phyloP scores from a whole-genome alignment of 2,797 vertebrate genomes.

The Artibeus jamaicensis region DNA sequence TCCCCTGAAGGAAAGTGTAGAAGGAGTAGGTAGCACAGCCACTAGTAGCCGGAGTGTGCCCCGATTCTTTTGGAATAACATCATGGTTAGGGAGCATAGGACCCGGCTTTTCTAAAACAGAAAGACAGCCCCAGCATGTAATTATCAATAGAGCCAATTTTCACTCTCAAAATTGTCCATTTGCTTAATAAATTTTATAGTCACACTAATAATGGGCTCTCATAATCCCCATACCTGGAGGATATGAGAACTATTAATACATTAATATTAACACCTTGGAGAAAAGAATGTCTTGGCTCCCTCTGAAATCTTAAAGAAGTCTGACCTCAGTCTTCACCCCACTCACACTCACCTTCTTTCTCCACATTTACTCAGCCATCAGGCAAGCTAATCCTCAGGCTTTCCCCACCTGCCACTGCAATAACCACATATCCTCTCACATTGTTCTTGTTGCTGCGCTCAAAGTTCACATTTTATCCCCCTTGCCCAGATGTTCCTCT shows the following conservation, averaged over 20 bases:
- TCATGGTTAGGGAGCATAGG: not conserved
- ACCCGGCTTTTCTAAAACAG: not conserved
- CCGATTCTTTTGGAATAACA: not conserved
- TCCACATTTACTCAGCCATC: not conserved
- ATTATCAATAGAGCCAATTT: not conserved
- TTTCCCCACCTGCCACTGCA: not conserved
- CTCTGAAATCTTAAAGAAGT: not conserved
- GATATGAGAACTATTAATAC: not conserved
- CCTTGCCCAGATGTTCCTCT: not conserved
- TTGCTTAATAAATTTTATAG: not conserved
- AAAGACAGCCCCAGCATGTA: not conserved
- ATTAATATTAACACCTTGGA: not conserved
- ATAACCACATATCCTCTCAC: not conserved
- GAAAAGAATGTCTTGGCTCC: not conserved
- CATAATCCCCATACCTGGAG: not conserved
- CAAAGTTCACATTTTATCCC: not conserved
- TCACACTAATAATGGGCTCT: not conserved
- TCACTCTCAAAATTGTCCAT: not conserved
- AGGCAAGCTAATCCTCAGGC: not conserved
- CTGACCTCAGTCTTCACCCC: not conserved
- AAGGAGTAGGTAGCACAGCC: not conserved
- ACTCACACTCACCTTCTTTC: not conserved
- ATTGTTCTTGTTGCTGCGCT: not conserved
- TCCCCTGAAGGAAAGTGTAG: not conserved
- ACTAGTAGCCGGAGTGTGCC: not conserved